Evolutionary conservation across 2,888 invertebrate species (phyloP), one percentile per base, ranked within the genome.

Genomic region (Trissoscelio sp.): DNA sequence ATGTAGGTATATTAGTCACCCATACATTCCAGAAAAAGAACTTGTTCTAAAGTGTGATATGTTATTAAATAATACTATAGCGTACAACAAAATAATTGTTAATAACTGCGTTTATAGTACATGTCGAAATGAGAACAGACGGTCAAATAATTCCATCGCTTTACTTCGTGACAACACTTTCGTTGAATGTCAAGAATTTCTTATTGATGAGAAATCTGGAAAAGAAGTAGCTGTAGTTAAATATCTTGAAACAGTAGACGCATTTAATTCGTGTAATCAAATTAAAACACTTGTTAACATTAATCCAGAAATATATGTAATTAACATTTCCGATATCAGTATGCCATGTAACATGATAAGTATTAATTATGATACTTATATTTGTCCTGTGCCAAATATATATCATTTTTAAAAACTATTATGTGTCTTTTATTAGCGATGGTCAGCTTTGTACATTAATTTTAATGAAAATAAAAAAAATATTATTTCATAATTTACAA

Each of bases 41-140:
- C 3, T 46, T 20, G 20, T 46, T 46, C 2, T 7, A 11, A 3
- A 20, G 11, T 46, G 46, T 46, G 11, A 20, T 20, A 3, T 18
- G 28, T 62, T 31, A 11, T n/a, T 31, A 12, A 28, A 31, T n/a
- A 14, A 22, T 28, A 62, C 62, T 6, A 16, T 22, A 46, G 62
- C 28, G 6, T 62, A 62, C 11, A 11, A 11, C 0, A 62, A 62
- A 46, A 31, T 62, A 18, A 62, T 62, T 22, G 20, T 62, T 1
- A 31, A 62, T 18, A 46, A 62, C 18, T 62, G 46, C 11, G 62
- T 62, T 31, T 62, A 46, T 18, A 18, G n/a, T 5, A 18, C 46
- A 0, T 44, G 46, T 5, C 2, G 2, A 11, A 62, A 46, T 16
- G 1, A 28, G 18, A 31, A 31, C 1, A 46, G 18, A n/a, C 62